These are phyloP conservation scores for Hemichromis elongatus DNA, from an alignment of 2,113 vertebrate genomes.

Conservation along the genomic window DNA sequence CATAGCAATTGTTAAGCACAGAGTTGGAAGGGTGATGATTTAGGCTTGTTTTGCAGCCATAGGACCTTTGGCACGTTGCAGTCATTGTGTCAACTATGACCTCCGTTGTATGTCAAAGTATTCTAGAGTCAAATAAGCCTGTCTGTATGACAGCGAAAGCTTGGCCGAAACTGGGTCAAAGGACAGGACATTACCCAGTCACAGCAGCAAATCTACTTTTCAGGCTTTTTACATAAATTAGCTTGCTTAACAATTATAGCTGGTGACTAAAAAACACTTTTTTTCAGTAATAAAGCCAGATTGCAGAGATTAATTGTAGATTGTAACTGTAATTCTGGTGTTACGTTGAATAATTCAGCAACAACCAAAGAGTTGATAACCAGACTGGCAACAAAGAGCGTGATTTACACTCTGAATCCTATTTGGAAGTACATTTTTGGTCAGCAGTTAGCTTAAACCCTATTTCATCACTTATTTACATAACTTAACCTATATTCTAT, in stretches of 20 bases:
- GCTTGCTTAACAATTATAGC: neutral
- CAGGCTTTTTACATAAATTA: neutral
- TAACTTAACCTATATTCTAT: neutral
- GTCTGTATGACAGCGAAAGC: rapidly evolving
- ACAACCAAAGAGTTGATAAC: neutral
- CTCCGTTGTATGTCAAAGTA: neutral
- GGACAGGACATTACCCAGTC: neutral
- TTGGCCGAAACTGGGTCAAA: neutral
- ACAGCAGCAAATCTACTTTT: neutral
- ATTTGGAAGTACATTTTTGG: neutral
- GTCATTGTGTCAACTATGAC: neutral
- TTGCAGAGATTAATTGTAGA: no score
- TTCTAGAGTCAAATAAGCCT: neutral
- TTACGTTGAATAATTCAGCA: rapidly evolving
- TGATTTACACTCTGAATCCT: neutral
- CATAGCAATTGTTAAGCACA: rapidly evolving
- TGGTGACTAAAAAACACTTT: neutral
- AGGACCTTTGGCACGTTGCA: neutral
- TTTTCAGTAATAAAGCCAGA: neutral
- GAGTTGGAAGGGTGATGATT: neutral
- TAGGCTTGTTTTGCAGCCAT: neutral
- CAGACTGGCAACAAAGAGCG: neutral
- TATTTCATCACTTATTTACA: neutral
- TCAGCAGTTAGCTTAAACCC: neutral
- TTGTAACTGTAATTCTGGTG: neutral